phyloP scores from a whole-genome alignment of 1,140 invertebrate genomes.

The Alviniconcha marisindica region DNA sequence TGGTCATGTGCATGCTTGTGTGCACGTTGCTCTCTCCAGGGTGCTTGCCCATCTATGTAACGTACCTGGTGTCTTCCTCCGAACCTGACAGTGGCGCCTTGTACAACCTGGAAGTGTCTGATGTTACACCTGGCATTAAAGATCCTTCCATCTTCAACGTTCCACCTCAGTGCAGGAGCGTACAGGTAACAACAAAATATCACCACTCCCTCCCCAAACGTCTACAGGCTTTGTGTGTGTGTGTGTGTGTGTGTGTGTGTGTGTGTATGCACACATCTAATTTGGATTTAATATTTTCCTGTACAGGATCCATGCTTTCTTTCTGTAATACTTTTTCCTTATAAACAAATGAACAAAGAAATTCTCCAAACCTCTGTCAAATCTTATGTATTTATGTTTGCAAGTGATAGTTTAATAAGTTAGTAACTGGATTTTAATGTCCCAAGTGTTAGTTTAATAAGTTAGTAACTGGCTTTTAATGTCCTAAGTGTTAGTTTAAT shows the following conservation, averaged over 20 bases:
- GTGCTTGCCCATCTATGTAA: neutral
- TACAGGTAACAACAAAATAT: neutral
- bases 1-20: too few species aligned
- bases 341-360: too few species aligned
- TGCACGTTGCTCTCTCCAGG: neutral
- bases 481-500: too few species aligned
- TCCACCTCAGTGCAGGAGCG: neutral
- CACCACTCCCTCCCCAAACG: neutral
- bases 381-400: too few species aligned
- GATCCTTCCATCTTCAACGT: slow-evolving; percentile 3
- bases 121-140: neutral
- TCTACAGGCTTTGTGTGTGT: neutral
- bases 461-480: too few species aligned
- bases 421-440: too few species aligned
- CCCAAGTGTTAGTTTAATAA: too few species aligned
- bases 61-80: neutral
- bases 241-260: neutral
- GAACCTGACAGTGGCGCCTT: slow-evolving; percentile 15
- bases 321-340: too few species aligned
- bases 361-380: too few species aligned
- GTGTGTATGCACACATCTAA: neutral
- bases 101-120: slow-evolving; percentile 14
- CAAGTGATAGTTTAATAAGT: too few species aligned
- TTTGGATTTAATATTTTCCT: neutral
- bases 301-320: neutral